Percentiles rank a stretch among this genome's conserved stretches.
These are phyloP conservation scores for Simalia tracyae DNA, from an alignment of 2,797 vertebrate species.

Conservation along the genomic window DNA sequence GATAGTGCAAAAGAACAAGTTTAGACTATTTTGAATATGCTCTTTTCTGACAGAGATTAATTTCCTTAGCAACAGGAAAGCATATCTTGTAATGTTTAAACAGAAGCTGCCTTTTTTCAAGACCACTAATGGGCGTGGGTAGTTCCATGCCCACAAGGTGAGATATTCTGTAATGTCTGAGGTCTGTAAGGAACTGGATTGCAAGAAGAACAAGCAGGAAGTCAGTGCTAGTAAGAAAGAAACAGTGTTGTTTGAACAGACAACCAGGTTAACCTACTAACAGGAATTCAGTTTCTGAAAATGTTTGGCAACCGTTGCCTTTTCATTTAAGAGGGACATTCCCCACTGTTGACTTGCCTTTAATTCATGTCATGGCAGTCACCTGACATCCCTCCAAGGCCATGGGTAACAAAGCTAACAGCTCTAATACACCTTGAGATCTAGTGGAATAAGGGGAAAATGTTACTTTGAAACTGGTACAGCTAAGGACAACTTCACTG, in stretches of 20 bases:
- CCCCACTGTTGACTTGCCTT: neutral
- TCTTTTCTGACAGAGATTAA: neutral
- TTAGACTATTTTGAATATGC: neutral
- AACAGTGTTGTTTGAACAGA: neutral
- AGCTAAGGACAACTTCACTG: neutral
- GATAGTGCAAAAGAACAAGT: neutral
- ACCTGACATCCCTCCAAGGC: neutral
- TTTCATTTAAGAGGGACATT: neutral
- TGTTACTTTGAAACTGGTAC: neutral
- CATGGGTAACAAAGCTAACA: neutral
- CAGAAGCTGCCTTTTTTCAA: neutral
- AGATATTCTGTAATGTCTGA: neutral
- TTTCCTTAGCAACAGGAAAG: neutral
- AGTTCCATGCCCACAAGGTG: neutral
- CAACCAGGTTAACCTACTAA: neutral
- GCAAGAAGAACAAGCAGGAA: neutral
- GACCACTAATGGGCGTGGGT: neutral
- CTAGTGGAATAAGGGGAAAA: neutral
- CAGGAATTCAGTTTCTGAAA: neutral
- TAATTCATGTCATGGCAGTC: neutral
- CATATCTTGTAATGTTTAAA: neutral
- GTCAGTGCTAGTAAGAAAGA: neutral
- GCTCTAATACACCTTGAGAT: neutral
- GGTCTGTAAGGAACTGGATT: neutral
- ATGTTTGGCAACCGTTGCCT: neutral